Evolutionary conservation across 2,113 vertebrate genomes (phyloP), one percentile per base, ranked within the genome.

Genomic region (Epinephelus cyanopodus): DNA sequence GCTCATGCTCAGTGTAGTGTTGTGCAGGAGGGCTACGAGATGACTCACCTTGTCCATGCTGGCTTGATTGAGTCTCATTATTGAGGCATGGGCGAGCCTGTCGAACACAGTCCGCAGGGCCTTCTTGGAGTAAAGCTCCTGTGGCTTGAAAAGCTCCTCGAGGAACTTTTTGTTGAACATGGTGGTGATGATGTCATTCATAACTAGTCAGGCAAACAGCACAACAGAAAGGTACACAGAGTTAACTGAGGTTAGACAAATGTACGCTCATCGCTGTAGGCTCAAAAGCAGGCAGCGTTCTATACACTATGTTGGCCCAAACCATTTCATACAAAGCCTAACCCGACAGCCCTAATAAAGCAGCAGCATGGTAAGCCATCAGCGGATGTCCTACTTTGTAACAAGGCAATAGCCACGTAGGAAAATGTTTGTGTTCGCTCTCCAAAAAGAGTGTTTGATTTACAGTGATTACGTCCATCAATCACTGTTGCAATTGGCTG

Each of bases 111-210:
- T 98, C 75, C 98, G 94, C 81, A 99, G 94, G 1, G 98, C 97
- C 83, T 99, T 99, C 92, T 99, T 99, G 85, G 98, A 98, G 53
- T 99, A 99, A 21, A 99, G 96, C 27, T 99, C 98, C 92, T 99
- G 98, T 0, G 98, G 97, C 77, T 98, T 99, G 93, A 99, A 99
- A 87, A 99, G 91, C 90, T 99, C 98, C 54, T 99, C 97, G 90
- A 99, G 95, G 82, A 99, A 99, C 81, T 96, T 99, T 81, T 96
- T 97, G 88, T 98, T 99, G 94, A 99, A 99, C 98, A 99, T 99
- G 82, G 98, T 99, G 74, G 95, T 96, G 91, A 99, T 97, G 95
- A 99, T 99, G 95, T 99, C 98, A 91, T 99, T 99, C 97, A 99
- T 97, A 82, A 99, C 98, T 99, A 93, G 47, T 93, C 63, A 81